A percentile compares a stretch with the other conserved stretches of the same genome.
phyloP scores from a whole-genome alignment of 1,140 invertebrate species.

The Drosophila busckii region DNA sequence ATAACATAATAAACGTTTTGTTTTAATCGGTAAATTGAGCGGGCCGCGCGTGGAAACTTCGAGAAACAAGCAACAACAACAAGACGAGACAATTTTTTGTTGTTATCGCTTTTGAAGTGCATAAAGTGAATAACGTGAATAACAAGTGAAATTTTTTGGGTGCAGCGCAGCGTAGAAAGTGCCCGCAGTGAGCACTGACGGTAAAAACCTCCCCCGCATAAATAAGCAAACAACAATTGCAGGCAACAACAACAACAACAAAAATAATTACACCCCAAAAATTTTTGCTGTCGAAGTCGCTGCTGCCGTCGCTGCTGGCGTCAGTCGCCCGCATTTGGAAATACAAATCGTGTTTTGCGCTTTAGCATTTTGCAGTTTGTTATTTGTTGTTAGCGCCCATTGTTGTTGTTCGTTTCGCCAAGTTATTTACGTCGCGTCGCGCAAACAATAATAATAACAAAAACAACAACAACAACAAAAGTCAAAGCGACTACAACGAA shows the following conservation, averaged over 20 bases:
- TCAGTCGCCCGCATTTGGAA: slow-evolving; percentile 50
- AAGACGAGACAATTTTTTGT: slow-evolving; percentile 13
- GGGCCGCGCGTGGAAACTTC: too few species aligned
- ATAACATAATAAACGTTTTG: too few species aligned
- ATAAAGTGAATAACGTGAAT: slow-evolving; percentile 2
- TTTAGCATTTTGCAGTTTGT: slow-evolving; percentile 55
- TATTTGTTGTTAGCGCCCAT: slow-evolving; percentile 17
- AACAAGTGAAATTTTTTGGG: slow-evolving; percentile 15
- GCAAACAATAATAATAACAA: slow-evolving; percentile 38
- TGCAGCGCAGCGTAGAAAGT: slow-evolving; percentile 33
- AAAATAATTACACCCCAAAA: slow-evolving; percentile 42
- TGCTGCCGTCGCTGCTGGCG: slow-evolving; percentile 2
- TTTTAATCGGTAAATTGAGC: too few species aligned
- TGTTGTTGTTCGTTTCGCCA: slow-evolving; percentile 40
- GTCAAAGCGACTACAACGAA: not conserved
- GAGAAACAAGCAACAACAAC: slow-evolving; percentile 29
- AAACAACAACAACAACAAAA: slow-evolving; percentile 16
- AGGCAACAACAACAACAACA: slow-evolving; percentile 28
- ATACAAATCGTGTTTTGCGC: slow-evolving; percentile 63
- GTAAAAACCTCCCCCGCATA: slow-evolving; percentile 63
- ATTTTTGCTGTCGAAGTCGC: slow-evolving; percentile 16
- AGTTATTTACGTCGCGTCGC: slow-evolving; percentile 63
- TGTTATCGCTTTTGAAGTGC: not conserved
- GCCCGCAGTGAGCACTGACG: slow-evolving; percentile 38
- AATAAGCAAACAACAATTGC: slow-evolving; percentile 24